Evolutionary conservation across 2,113 vertebrate genomes (phyloP), one percentile per base, ranked within the genome.

Genomic region (Okapia johnstoni): DNA sequence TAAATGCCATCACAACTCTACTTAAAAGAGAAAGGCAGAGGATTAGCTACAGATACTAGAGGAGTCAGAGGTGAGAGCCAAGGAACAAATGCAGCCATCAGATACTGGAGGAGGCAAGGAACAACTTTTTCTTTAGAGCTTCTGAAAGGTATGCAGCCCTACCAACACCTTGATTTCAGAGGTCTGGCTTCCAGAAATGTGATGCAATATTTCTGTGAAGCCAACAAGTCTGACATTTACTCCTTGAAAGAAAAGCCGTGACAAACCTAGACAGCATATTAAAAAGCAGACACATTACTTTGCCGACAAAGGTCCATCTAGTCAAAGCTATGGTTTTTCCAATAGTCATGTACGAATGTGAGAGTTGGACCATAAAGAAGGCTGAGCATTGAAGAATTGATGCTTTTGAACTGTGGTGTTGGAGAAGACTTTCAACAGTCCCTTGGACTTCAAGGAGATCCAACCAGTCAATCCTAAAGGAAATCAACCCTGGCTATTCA

Each of bases 381-480:
- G n/a, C 66, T 3, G 66, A 70, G n/a, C 5, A 0, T 23, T 23
- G 10, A 70, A 70, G 5, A 70, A 70, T 5, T 3, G 19, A 70
- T 40, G 10, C n/a, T 70, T 70, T 40, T 70, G 66, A 40, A 70
- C 66, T 40, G 66, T 12, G 10, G n/a, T 40, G 19, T 12, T 70
- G 10, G 66, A 70, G 19, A 70, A 23, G 66, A 40, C 66, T 70
- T 19, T 40, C 10, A n/a, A 70, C n/a, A 70, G n/a, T 70, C n/a
- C 19, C 19, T 70, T 23, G 10, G n/a, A 70, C 66, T 12, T n/a
- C 66, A 70, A 70, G 19, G 19, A 70, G n/a, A 70, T 40, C 66
- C 17, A 70, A 23, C 19, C n/a, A 70, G 66, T 70, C 17, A 0
- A 40, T 36, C 10, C 66, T 70, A 40, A 70, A 70, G 66, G n/a